Conservation (phyloP, 2,888 invertebrate genomes). For the Phortica magna region DNA sequence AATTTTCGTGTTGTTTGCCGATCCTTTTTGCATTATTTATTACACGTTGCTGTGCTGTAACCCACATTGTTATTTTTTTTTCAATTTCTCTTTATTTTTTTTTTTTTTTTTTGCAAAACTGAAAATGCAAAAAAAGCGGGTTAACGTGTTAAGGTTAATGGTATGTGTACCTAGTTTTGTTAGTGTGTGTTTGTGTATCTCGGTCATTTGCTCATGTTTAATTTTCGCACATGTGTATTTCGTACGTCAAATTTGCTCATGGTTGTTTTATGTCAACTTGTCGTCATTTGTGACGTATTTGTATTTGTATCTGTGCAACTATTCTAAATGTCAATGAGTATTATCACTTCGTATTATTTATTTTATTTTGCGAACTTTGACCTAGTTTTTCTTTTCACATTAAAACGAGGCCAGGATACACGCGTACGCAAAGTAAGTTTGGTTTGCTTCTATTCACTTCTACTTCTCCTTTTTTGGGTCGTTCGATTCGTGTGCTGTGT, state of each 20-base stretch:
- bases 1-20: constrained; percentile 14
- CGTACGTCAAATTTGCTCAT: background rate
- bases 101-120: constrained; percentile 7
- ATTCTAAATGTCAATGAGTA: constrained; percentile 15
- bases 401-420: constrained; percentile 17
- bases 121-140: constrained; percentile 27
- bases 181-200: background rate
- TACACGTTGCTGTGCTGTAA: constrained; percentile 47
- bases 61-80: constrained; percentile 51
- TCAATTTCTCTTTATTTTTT: too few relatives aligned
- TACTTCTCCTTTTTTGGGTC: background rate
- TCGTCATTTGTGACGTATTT: constrained; percentile 8
- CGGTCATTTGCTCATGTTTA: background rate
- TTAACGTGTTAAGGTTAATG: constrained; percentile 44
- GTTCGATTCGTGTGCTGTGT: background rate
- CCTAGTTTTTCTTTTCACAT: constrained; percentile 15
- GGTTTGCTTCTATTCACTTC: background rate
- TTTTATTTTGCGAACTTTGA: constrained; percentile 19
- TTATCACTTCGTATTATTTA: background rate
- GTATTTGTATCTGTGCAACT: background rate
- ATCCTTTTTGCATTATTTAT: constrained; percentile 15
- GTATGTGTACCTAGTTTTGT: background rate
- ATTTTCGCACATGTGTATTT: too few relatives aligned
- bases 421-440: background rate
- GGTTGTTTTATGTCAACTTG: background rate